Conservation (phyloP, 2,888 invertebrate genomes). For the Halictus quadricinctus region DNA sequence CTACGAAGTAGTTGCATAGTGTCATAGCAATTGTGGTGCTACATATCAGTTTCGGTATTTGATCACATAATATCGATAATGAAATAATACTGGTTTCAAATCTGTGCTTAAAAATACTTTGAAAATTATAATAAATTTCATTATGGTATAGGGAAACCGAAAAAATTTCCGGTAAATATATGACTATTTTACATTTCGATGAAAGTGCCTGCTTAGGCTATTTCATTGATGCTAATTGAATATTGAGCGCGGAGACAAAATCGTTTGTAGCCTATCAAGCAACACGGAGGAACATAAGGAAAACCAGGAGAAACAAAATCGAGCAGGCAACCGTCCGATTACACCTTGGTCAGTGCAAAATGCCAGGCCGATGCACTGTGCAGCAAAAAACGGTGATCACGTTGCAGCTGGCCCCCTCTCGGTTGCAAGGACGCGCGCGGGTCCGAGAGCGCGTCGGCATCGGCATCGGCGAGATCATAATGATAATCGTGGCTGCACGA, state of each 20-base stretch:
- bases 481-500: constrained; percentile 43
- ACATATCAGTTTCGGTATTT: too few species aligned
- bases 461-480: constrained; percentile 52
- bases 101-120: too few species aligned
- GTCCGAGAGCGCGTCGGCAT: constrained; percentile 8
- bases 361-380: not conserved
- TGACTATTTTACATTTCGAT: too few species aligned
- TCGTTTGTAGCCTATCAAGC: not conserved
- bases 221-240: too few species aligned
- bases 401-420: constrained; percentile 56
- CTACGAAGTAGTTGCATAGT: not conserved
- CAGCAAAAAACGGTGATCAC: constrained; percentile 17
- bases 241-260: not conserved
- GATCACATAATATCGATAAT: too few species aligned
- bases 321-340: constrained; percentile 7
- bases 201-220: too few species aligned
- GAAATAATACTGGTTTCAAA: too few species aligned
- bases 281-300: not conserved
- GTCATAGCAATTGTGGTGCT: too few species aligned
- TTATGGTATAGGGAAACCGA: too few species aligned
- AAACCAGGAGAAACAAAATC: not conserved
- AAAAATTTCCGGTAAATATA: too few species aligned
- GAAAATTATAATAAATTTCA: too few species aligned
- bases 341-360: not conserved
- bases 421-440: constrained; percentile 28